These are phyloP conservation scores for Sesamia inferens DNA, from an alignment of 2,888 invertebrate genomes.

Conservation along the genomic window DNA sequence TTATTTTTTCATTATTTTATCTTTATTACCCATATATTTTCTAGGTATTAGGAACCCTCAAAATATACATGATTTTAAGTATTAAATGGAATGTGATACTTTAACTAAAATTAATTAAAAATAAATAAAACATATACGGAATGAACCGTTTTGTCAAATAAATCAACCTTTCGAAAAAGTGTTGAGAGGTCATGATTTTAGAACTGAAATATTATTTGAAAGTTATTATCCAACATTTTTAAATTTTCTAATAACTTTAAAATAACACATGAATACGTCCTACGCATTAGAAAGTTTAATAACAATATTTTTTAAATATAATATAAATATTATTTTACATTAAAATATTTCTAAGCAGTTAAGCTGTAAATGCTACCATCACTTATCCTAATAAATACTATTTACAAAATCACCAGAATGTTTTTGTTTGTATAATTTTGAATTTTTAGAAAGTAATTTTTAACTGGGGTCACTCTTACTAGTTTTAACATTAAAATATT, in stretches of 20 bases:
- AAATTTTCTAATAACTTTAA: conserved; percentile 61
- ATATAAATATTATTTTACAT: conserved; percentile 90
- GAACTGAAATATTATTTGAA: conserved; percentile 63
- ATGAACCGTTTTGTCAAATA: conserved; percentile 59
- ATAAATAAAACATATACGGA: conserved; percentile 69
- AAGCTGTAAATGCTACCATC: conserved; percentile 87
- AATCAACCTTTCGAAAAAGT: conserved; percentile 48
- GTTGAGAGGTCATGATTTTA: conserved; percentile 58
- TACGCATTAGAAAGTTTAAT: conserved; percentile 82
- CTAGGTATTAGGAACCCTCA: conserved; percentile 84
- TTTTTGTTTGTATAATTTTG: conserved; percentile 64
- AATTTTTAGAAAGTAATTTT: conserved; percentile 54
- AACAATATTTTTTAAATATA: conserved; percentile 88
- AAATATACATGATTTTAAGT: conserved; percentile 77
- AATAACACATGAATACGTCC: conserved; percentile 75
- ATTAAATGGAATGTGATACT: conserved; percentile 76
- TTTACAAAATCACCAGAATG: conserved; percentile 89
- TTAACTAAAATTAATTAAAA: conserved; percentile 74
- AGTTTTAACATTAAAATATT: conserved; percentile 20
- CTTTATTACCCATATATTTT: conserved; percentile 70
- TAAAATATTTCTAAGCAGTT: conserved; percentile 86
- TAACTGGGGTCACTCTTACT: conserved; percentile 48
- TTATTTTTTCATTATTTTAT: conserved; percentile 54
- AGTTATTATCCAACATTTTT: conserved; percentile 42
- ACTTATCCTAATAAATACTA: conserved; percentile 89